A percentile compares a stretch with the other conserved stretches of the same genome.
phyloP scores from a whole-genome alignment of 1,140 invertebrate species.

The Aethina tumida region DNA sequence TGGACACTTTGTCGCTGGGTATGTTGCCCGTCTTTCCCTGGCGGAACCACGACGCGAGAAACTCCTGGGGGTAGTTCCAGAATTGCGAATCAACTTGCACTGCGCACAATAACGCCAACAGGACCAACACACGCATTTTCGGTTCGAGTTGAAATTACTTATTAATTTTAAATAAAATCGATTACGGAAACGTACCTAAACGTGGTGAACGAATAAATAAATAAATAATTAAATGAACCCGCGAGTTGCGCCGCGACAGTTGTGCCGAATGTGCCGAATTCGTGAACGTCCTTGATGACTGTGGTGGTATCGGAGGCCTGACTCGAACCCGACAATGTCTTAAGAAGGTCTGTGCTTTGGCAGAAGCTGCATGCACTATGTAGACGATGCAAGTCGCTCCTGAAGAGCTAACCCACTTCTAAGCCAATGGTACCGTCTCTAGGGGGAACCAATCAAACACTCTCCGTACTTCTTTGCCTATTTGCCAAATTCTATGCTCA shows the following conservation, averaged over 20 bases:
- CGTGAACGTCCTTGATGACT: constrained; percentile 15
- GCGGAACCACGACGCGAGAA: constrained; percentile 29
- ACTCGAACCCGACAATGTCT: too few species aligned
- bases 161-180: too few species aligned
- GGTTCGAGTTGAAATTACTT: too few species aligned
- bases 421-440: constrained; percentile 31
- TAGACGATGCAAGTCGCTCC: constrained; percentile 23
- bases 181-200: too few species aligned
- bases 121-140: constrained; percentile 27
- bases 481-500: constrained; percentile 6
- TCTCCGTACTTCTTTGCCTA: constrained; percentile 8
- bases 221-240: too few species aligned
- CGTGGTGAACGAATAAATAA: too few species aligned
- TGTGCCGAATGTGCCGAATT: neutral
- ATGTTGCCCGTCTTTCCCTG: constrained; percentile 25
- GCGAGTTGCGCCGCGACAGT: too few species aligned
- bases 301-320: constrained; percentile 26
- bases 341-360: constrained; percentile 26
- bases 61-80: constrained; percentile 30
- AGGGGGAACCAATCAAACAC: constrained; percentile 20
- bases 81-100: constrained; percentile 25
- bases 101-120: constrained; percentile 23
- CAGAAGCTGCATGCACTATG: constrained; percentile 29
- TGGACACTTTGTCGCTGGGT: constrained; percentile 8
- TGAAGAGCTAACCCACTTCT: constrained; percentile 34